Evolutionary conservation across 2,888 invertebrate genomes (phyloP).

Genomic region (Hybos culiciformis): DNA sequence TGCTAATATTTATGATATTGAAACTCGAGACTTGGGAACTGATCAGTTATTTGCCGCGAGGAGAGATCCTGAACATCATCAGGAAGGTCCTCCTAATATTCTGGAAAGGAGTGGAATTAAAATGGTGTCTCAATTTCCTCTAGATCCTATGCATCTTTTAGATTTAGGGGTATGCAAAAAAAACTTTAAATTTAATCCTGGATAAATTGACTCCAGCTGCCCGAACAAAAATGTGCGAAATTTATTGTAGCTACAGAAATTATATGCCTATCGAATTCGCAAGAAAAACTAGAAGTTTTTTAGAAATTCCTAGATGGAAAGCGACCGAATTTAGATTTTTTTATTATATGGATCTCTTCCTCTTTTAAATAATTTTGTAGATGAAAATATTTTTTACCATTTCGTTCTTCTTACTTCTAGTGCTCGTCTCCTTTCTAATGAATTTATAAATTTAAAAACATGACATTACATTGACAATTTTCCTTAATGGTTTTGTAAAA

Average conservation of each 20-base stretch:
- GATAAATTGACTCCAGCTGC: too few species aligned
- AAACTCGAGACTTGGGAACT: not conserved
- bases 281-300: not conserved
- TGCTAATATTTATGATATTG: too few species aligned
- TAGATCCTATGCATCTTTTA: too few species aligned
- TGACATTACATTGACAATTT: too few species aligned
- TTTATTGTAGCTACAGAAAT: not conserved
- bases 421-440: too few species aligned
- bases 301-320: conserved; percentile 1
- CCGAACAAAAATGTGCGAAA: not conserved
- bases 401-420: not conserved
- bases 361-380: not conserved
- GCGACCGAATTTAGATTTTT: not conserved
- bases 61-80: too few species aligned
- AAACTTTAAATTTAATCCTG: too few species aligned
- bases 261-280: not conserved
- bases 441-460: too few species aligned
- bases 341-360: not conserved
- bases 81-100: too few species aligned
- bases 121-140: too few species aligned
- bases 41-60: not conserved
- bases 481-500: not conserved
- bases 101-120: too few species aligned
- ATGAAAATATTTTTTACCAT: not conserved
- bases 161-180: too few species aligned